Evolutionary conservation across 1,140 invertebrate species (phyloP), one percentile per base, ranked within the genome.

Genomic region (Cataglyphis hispanica): DNA sequence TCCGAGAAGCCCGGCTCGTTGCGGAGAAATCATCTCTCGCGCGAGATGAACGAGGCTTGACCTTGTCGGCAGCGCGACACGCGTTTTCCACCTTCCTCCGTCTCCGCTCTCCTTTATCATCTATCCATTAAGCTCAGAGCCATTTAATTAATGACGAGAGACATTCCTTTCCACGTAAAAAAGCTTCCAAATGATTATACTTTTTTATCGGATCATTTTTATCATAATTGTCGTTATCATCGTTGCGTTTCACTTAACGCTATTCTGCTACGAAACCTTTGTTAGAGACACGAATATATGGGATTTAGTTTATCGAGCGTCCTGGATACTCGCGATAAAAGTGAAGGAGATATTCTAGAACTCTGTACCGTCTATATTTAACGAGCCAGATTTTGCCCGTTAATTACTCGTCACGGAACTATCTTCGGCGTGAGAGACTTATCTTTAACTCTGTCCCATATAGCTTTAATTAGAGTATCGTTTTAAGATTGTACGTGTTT

Each of bases 371-470:
- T 27, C 63, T 80, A 80, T 69, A 80, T 80, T 80, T 80, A 80
- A 80, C 64, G 16, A 37, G 4, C n/a, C 63, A 34, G 16, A 16
- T 56, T 37, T 80, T 40, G 43, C 43, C 25, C 22, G 63, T 69
- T 80, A 80, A 80, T 80, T 80, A 40, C 22, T 31, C 43, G 31
- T 67, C 61, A 40, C 34, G 43, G 27, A 56, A 58, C 43, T 56
- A 80, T 69, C 16, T n/a, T 58, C 34, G 58, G 40, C 27, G 4
- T 13, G 58, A 78, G n/a, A 27, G 40, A 19, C 40, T 58, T 80
- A 80, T 80, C 77, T 69, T 69, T 40, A 37, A 69, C 76, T 80
- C 76, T 31, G 76, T 80, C 16, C 46, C 16, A 56, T 66, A 80
- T 69, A 69, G 37, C 13, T 53, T 80, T 67, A 80, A 80, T 67